Percentiles rank a stretch among this genome's conserved stretches.
Conservation (phyloP, 2,797 vertebrate species). For the Potorous gilbertii region DNA sequence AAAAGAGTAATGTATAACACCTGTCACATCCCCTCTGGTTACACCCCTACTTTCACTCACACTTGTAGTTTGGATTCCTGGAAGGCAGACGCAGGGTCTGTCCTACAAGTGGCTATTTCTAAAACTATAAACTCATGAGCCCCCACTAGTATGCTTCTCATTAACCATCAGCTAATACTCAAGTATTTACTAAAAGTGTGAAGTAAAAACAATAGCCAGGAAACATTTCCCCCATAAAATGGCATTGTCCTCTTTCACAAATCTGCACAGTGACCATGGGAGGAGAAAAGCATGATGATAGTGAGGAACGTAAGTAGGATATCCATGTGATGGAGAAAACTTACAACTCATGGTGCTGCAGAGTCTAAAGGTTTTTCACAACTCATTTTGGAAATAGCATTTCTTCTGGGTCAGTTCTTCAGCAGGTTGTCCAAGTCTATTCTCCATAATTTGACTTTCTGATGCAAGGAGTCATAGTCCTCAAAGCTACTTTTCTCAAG, state of each 20-base stretch:
- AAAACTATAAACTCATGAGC: not conserved
- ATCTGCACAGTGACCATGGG: not conserved
- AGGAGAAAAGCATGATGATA: not conserved
- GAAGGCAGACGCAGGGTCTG: not conserved
- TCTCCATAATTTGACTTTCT: not conserved
- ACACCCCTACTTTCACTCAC: not conserved
- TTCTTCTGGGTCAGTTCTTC: not conserved
- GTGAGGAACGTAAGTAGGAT: not conserved
- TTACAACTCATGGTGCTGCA: not conserved
- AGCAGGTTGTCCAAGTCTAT: not conserved
- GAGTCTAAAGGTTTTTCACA: not conserved
- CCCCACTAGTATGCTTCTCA: not conserved
- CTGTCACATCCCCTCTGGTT: not conserved
- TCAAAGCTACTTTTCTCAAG: not conserved
- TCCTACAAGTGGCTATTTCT: not conserved
- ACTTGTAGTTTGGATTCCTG: not conserved
- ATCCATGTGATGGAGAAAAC: not conserved
- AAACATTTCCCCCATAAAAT: not conserved
- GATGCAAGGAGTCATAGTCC: not conserved
- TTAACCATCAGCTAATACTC: not conserved
- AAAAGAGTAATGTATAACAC: no score
- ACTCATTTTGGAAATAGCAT: not conserved
- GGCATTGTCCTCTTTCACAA: not conserved
- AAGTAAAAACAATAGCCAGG: not conserved
- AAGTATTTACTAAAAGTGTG: not conserved